Conservation (phyloP, 2,113 vertebrate genomes). For the Chloropsis cyanopogon region DNA sequence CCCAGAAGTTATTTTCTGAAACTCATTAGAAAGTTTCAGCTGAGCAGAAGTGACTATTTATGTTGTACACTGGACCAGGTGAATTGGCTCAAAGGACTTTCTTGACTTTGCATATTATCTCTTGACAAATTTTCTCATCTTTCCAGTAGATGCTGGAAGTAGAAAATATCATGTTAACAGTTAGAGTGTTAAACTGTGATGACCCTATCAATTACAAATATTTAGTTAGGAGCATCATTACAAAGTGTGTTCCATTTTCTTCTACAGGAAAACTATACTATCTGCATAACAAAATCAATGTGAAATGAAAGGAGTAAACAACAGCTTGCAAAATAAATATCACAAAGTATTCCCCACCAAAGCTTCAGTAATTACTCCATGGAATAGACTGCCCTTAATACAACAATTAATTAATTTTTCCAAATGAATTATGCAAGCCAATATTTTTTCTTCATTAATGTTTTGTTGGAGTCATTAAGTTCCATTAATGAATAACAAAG, state of each 20-base stretch:
- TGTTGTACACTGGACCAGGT: background rate
- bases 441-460: slow-evolving; percentile 75
- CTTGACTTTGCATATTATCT: background rate
- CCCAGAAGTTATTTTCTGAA: background rate
- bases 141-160: background rate
- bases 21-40: background rate
- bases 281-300: slow-evolving; percentile 27
- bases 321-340: slow-evolving; percentile 72
- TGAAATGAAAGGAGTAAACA: slow-evolving; percentile 75
- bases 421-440: slow-evolving; percentile 72
- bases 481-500: slow-evolving; percentile 76
- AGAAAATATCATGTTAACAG: background rate
- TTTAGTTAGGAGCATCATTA: slow-evolving; percentile 36
- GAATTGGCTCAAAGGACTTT: background rate
- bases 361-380: slow-evolving; percentile 66
- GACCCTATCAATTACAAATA: slow-evolving; percentile 41
- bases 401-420: slow-evolving; percentile 78
- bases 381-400: slow-evolving; percentile 69
- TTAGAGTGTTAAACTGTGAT: background rate
- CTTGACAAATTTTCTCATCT: background rate
- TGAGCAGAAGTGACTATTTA: background rate
- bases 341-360: slow-evolving; percentile 64
- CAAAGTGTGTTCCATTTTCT: slow-evolving; percentile 50
- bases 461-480: slow-evolving; percentile 74
- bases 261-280: slow-evolving; percentile 31